phyloP scores from a whole-genome alignment of 2,113 vertebrate genomes.

The Naja naja region DNA sequence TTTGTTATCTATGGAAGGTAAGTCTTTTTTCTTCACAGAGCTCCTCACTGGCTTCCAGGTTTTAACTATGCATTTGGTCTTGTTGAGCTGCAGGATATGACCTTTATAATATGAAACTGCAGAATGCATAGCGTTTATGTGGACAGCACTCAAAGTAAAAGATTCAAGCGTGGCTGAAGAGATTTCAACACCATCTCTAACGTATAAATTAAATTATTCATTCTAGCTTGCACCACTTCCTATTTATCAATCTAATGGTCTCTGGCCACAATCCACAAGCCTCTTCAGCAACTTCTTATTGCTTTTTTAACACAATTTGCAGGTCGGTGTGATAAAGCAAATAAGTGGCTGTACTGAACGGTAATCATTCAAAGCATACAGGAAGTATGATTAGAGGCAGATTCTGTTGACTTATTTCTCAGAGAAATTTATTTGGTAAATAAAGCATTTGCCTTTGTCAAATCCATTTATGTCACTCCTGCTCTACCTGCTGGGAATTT shows the following conservation, averaged over 20 bases:
- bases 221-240: background rate
- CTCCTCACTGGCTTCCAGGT: background rate
- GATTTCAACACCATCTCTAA: background rate
- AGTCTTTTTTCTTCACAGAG: background rate
- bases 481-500: background rate
- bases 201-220: conserved; percentile 1
- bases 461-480: background rate
- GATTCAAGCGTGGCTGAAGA: background rate
- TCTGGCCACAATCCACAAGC: conserved; percentile 11
- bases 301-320: background rate
- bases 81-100: background rate
- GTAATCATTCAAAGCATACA: background rate
- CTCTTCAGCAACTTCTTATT: background rate
- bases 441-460: background rate
- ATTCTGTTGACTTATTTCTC: background rate
- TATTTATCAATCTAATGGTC: conserved; percentile 1
- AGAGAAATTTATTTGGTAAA: background rate
- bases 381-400: background rate
- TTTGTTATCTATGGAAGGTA: background rate
- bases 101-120: background rate
- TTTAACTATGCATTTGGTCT: background rate
- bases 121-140: background rate
- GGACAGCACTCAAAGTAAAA: background rate
- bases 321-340: background rate
- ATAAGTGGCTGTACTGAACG: background rate